Evolutionary conservation across 2,797 vertebrate genomes (phyloP).

Genomic region (Pelobates cultripes): DNA sequence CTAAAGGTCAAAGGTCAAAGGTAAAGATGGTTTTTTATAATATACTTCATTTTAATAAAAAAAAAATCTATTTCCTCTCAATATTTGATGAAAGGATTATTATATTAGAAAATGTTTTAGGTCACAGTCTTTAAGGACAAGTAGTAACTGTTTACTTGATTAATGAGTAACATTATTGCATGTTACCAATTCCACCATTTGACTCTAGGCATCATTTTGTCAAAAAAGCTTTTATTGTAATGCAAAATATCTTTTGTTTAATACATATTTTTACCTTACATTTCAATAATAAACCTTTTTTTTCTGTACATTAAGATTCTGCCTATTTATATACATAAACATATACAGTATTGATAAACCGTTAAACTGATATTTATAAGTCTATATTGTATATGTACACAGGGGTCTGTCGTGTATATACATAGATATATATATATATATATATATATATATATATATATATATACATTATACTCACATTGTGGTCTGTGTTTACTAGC

Average conservation of each 20-base stretch:
- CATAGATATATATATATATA: conserved; percentile 53
- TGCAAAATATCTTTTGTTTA: conserved; percentile 72
- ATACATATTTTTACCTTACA: conserved; percentile 64
- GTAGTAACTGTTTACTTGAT: too few species aligned
- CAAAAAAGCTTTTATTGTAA: conserved; percentile 70
- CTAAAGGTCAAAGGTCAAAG: too few species aligned
- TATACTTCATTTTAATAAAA: too few species aligned
- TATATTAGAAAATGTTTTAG: too few species aligned
- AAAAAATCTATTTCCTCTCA: too few species aligned
- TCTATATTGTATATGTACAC: conserved; percentile 59
- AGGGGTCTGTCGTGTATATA: conserved; percentile 46
- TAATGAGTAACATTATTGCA: too few species aligned
- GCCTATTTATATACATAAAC: conserved; percentile 39
- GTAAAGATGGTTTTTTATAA: too few species aligned
- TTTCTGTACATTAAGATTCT: conserved; percentile 68
- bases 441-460: conserved; percentile 55
- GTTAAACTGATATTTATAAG: conserved; percentile 52
- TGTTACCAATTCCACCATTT: too few species aligned
- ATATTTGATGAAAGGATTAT: too few species aligned
- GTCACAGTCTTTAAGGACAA: too few species aligned
- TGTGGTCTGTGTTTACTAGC: conserved; percentile 53
- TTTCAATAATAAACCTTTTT: conserved; percentile 65
- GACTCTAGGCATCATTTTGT: conserved; percentile 66
- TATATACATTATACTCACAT: conserved; percentile 55
- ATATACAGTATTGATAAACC: conserved; percentile 48